Evolutionary conservation across 2,888 invertebrate species (phyloP).

Genomic region (Lepas anatifera): DNA sequence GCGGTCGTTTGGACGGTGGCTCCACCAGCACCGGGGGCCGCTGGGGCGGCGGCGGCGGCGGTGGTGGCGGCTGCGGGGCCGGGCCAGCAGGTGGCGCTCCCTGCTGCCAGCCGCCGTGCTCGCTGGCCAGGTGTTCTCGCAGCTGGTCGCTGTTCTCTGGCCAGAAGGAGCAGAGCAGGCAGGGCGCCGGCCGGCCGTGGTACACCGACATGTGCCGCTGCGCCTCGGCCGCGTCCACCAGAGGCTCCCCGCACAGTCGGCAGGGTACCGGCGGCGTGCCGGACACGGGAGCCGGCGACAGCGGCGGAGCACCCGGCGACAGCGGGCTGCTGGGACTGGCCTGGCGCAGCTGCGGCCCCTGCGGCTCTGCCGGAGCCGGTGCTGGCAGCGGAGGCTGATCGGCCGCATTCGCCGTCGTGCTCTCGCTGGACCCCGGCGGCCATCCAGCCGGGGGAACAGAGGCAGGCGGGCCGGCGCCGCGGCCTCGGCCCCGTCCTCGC

Average conservation of each 20-base stretch:
- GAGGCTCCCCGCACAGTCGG: neutral
- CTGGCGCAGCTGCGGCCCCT: neutral
- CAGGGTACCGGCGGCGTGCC: neutral
- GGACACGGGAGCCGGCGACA: neutral
- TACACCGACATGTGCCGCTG: slow-evolving; percentile 52
- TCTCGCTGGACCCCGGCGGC: neutral
- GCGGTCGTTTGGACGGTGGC: slow-evolving; percentile 61
- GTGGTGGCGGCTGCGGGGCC: slow-evolving; percentile 34
- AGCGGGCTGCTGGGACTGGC: neutral
- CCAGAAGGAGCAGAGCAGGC: slow-evolving; percentile 46
- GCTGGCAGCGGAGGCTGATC: neutral
- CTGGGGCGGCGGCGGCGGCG: slow-evolving; percentile 16
- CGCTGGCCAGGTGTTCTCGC: slow-evolving; percentile 53
- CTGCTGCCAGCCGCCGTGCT: slow-evolving; percentile 41
- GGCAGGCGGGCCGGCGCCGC: neutral
- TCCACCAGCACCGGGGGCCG: slow-evolving; percentile 49
- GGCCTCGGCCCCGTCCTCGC: neutral
- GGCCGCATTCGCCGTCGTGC: neutral
- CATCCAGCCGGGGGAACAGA: too few species aligned
- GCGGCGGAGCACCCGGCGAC: neutral
- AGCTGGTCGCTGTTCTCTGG: slow-evolving; percentile 28
- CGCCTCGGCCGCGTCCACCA: slow-evolving; percentile 42
- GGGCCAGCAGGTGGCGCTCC: slow-evolving; percentile 27
- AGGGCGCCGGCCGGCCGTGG: slow-evolving; percentile 55
- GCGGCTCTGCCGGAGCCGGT: neutral